Conservation (phyloP, 2,113 vertebrate species). For the Hippocampus mohnikei region DNA sequence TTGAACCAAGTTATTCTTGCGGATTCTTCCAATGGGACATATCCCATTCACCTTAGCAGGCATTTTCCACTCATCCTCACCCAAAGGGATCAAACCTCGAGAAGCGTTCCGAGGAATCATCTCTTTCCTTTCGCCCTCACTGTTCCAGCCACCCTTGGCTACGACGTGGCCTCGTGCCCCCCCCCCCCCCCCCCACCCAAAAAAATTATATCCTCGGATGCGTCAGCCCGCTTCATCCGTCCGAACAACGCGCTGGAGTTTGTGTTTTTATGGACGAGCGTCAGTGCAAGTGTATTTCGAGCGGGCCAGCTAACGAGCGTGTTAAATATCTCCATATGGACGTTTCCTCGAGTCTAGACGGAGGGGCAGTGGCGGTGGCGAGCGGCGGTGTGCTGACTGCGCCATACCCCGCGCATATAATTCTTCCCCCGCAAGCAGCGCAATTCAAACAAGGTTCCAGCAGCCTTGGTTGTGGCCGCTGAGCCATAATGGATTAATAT, state of each 20-base stretch:
- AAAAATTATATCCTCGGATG: conserved; percentile 55
- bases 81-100: conserved; percentile 49
- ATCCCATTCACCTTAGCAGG: conserved; percentile 61
- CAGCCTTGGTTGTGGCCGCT: conserved; percentile 43
- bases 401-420: conserved; percentile 61
- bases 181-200: neutral
- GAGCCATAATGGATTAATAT: conserved; percentile 54
- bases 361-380: conserved; percentile 63
- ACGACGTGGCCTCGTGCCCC: conserved; percentile 7
- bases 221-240: conserved; percentile 62
- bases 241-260: conserved; percentile 61
- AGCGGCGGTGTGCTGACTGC: conserved; percentile 63
- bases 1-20: conserved; percentile 38
- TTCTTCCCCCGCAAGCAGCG: conserved; percentile 54
- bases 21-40: conserved; percentile 61
- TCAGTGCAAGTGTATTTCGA: conserved; percentile 75
- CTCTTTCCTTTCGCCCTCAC: conserved; percentile 44
- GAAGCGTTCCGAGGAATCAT: conserved; percentile 57
- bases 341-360: conserved; percentile 65
- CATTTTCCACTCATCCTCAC: conserved; percentile 60
- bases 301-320: conserved; percentile 73
- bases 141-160: conserved; percentile 53
- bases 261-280: conserved; percentile 75
- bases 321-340: conserved; percentile 77
- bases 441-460: conserved; percentile 59